phyloP scores from a whole-genome alignment of 2,797 vertebrate genomes.

The Enteromius anoplus region DNA sequence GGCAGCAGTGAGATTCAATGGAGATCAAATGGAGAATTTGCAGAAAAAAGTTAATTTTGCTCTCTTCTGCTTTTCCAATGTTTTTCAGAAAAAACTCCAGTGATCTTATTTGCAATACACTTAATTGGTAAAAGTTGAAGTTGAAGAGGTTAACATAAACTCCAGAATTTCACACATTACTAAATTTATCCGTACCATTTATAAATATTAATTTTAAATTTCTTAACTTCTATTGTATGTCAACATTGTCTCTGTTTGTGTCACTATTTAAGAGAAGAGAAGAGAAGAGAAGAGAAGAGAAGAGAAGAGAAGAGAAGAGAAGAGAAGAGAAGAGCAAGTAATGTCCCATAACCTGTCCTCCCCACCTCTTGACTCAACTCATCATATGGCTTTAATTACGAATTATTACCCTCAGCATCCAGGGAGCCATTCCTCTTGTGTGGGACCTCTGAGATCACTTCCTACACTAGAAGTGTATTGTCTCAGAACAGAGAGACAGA shows the following conservation, averaged over 20 bases:
- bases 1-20: neutral
- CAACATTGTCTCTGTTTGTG: neutral
- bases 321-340: slow-evolving; percentile 47
- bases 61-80: neutral
- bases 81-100: neutral
- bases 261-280: neutral
- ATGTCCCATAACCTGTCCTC: slow-evolving; percentile 52
- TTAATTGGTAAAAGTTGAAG: neutral
- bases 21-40: neutral
- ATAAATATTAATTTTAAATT: neutral
- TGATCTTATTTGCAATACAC: neutral
- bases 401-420: slow-evolving; percentile 68
- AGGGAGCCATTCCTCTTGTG: slow-evolving; percentile 68
- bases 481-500: slow-evolving; percentile 50
- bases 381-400: slow-evolving; percentile 71
- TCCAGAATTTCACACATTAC: neutral
- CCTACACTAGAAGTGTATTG: slow-evolving; percentile 62
- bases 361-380: slow-evolving; percentile 45
- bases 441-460: slow-evolving; percentile 68
- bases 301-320: slow-evolving; percentile 19
- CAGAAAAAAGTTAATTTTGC: rapidly evolving
- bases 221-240: neutral
- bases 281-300: neutral
- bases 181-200: neutral
- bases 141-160: neutral